These are phyloP conservation scores for Gymnoscopelus braueri DNA, from an alignment of 2,797 vertebrate species.

Conservation along the genomic window DNA sequence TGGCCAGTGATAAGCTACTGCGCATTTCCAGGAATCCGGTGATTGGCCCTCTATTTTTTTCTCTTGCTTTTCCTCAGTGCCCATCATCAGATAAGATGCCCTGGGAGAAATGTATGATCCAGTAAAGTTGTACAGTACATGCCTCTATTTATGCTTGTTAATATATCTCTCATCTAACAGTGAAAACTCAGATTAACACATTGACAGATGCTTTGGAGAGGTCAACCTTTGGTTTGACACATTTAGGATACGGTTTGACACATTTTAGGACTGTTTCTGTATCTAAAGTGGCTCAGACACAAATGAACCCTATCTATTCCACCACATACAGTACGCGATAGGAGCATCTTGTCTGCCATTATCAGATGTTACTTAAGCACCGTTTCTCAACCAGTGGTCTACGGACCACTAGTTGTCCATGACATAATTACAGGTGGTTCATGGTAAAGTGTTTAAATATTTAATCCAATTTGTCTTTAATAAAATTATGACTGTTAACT, in stretches of 20 bases:
- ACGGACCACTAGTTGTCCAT: no score
- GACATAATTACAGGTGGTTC: no score
- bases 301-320: background rate
- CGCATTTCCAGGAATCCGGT: constrained; percentile 45
- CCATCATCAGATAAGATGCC: constrained; percentile 29
- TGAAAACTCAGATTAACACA: constrained; percentile 8
- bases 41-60: constrained; percentile 20
- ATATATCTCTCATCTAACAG: constrained; percentile 22
- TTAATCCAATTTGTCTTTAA: no score
- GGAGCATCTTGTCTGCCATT: background rate
- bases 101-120: constrained; percentile 11
- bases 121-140: constrained; percentile 14
- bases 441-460: no score
- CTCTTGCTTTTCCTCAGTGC: constrained; percentile 23
- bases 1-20: constrained; percentile 34
- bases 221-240: background rate
- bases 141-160: constrained; percentile 8
- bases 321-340: background rate
- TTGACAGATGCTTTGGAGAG: background rate
- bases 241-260: background rate
- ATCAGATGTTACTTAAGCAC: constrained; percentile 1
- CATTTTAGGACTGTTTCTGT: background rate
- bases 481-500: no score
- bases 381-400: no score
- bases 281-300: background rate